These are phyloP conservation scores for Emydoidea blandingii DNA, from an alignment of 2,797 vertebrate genomes.

Conservation along the genomic window DNA sequence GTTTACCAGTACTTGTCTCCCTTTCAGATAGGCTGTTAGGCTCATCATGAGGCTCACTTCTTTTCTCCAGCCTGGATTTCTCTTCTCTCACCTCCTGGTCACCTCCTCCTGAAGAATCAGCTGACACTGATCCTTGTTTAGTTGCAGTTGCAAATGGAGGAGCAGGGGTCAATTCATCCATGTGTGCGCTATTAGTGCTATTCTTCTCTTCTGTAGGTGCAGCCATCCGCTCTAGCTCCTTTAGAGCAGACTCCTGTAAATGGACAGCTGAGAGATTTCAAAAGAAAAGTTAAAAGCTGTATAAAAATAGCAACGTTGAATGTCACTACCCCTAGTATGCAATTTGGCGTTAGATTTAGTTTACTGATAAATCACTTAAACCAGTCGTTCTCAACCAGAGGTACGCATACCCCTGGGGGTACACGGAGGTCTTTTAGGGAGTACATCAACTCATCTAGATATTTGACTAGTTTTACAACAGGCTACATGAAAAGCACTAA, in stretches of 20 bases:
- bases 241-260: conserved; percentile 83
- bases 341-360: neutral
- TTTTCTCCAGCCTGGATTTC: neutral
- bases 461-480: no score
- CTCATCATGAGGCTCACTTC: neutral
- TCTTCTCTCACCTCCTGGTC: neutral
- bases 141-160: neutral
- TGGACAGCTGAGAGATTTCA: conserved; percentile 84
- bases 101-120: neutral
- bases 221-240: conserved; percentile 67
- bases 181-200: neutral
- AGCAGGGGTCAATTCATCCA: neutral
- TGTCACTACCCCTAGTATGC: neutral
- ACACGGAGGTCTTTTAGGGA: no score
- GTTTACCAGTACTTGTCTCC: conserved; percentile 63
- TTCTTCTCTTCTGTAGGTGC: neutral
- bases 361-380: neutral
- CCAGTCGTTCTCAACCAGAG: neutral
- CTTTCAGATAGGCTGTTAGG: neutral
- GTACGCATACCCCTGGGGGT: no score
- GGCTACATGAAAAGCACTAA: no score
- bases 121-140: neutral
- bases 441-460: no score
- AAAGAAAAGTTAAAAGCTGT: neutral
- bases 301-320: neutral